Percentiles rank a stretch among this genome's conserved stretches.
phyloP scores from a whole-genome alignment of 2,888 invertebrate species.

The Lasioglossum pauxillum region DNA sequence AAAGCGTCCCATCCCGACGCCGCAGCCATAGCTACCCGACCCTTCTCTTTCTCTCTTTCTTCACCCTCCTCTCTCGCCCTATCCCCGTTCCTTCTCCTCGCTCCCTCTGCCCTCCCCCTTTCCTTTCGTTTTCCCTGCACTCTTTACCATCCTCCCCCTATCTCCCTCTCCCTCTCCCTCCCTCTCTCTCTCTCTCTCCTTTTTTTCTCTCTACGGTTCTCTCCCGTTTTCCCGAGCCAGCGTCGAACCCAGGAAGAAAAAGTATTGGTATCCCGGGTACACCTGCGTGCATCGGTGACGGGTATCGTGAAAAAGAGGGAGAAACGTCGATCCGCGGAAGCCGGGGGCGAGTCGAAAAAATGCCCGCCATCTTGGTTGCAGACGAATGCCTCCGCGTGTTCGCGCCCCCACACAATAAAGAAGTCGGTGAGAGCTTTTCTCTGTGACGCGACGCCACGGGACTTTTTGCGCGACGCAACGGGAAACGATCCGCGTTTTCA shows the following conservation, averaged over 20 bases:
- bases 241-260: slow-evolving; percentile 62
- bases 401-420: slow-evolving; percentile 9
- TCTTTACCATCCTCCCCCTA: neutral
- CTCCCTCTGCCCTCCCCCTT: slow-evolving; percentile 14
- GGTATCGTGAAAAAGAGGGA: slow-evolving; percentile 59
- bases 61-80: slow-evolving; percentile 3
- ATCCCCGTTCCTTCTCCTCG: neutral
- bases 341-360: slow-evolving; percentile 56
- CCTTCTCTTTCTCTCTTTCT: slow-evolving; percentile 28
- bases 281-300: slow-evolving; percentile 68
- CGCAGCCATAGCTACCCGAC: slow-evolving; percentile 67
- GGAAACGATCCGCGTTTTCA: slow-evolving; percentile 2
- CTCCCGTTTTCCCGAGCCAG: slow-evolving; percentile 33
- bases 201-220: slow-evolving; percentile 21
- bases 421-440: neutral
- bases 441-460: neutral
- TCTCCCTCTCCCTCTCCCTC: slow-evolving; percentile 1
- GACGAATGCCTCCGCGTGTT: slow-evolving; percentile 29
- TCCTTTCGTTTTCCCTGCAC: slow-evolving; percentile 12
- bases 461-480: neutral
- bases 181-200: neutral
- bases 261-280: slow-evolving; percentile 71
- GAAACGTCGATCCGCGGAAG: slow-evolving; percentile 63
- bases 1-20: slow-evolving; percentile 29
- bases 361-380: slow-evolving; percentile 64